Conservation (phyloP, 2,888 invertebrate species). For the Hydropsyche betteni region DNA sequence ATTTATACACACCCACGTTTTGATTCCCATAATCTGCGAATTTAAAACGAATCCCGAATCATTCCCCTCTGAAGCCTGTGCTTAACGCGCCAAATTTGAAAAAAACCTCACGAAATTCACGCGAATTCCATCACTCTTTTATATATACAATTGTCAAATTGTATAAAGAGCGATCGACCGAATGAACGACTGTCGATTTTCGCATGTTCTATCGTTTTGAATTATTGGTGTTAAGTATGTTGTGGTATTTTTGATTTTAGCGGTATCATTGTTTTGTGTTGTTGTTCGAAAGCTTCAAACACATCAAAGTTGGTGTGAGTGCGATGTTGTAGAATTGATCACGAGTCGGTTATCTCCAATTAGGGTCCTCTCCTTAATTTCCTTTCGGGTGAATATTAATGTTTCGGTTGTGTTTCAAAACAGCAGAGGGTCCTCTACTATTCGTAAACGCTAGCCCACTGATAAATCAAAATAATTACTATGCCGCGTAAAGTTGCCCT, state of each 20-base stretch:
- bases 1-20: not conserved
- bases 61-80: not conserved
- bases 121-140: too few relatives aligned
- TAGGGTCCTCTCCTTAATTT: constrained; percentile 18
- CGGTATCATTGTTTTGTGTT: too few relatives aligned
- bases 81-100: not conserved
- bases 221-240: not conserved
- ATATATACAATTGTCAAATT: too few relatives aligned
- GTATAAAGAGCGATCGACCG: too few relatives aligned
- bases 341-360: constrained; percentile 22
- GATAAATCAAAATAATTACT: constrained; percentile 31
- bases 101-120: too few relatives aligned
- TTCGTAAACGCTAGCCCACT: constrained; percentile 7
- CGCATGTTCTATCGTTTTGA: too few relatives aligned
- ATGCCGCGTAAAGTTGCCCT: constrained; percentile 19
- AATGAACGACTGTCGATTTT: too few relatives aligned
- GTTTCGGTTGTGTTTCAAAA: constrained; percentile 24
- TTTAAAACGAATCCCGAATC: constrained; percentile 3
- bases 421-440: constrained; percentile 9
- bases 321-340: constrained; percentile 3
- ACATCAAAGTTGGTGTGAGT: too few relatives aligned
- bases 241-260: not conserved
- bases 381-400: constrained; percentile 29
- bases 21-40: constrained; percentile 23
- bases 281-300: too few relatives aligned